These are phyloP conservation scores for Aphelocoma coerulescens DNA, from an alignment of 2,113 vertebrate genomes.

Conservation along the genomic window DNA sequence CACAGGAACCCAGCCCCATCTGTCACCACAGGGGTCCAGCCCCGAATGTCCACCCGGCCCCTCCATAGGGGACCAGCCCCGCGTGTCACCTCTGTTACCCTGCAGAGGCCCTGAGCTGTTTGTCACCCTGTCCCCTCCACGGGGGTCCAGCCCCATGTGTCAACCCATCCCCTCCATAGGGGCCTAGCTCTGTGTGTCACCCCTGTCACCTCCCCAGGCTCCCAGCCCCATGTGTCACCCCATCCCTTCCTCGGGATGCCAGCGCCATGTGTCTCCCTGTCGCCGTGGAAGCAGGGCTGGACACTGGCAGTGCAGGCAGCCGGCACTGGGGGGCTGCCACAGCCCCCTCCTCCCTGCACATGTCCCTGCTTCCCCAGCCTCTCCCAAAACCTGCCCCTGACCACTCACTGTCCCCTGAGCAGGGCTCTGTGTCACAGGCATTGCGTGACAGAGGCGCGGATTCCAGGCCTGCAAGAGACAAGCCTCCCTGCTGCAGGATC, in stretches of 20 bases:
- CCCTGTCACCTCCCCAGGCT: not conserved
- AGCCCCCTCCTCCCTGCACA: not conserved
- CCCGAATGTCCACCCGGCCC: not conserved
- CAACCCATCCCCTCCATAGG: not conserved
- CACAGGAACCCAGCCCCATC: not conserved
- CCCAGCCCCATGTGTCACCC: accelerated
- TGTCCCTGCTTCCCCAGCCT: not conserved
- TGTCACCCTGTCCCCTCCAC: not conserved
- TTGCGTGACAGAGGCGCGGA: not conserved
- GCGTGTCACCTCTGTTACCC: not conserved
- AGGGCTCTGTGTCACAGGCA: not conserved
- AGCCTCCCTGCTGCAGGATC: not conserved
- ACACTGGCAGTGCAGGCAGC: not conserved
- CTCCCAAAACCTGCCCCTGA: not conserved
- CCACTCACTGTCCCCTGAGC: not conserved
- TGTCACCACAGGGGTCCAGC: not conserved
- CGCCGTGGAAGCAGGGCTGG: not conserved
- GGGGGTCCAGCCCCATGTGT: not conserved
- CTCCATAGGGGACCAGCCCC: not conserved
- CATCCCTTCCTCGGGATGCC: not conserved
- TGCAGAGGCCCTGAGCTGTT: not conserved
- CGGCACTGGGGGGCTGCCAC: not conserved
- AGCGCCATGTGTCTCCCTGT: accelerated
- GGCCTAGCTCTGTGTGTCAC: not conserved
- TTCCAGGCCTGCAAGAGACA: not conserved